These are phyloP conservation scores for Lepeophtheirus nordmannii DNA, from an alignment of 2,888 invertebrate genomes.

Conservation along the genomic window DNA sequence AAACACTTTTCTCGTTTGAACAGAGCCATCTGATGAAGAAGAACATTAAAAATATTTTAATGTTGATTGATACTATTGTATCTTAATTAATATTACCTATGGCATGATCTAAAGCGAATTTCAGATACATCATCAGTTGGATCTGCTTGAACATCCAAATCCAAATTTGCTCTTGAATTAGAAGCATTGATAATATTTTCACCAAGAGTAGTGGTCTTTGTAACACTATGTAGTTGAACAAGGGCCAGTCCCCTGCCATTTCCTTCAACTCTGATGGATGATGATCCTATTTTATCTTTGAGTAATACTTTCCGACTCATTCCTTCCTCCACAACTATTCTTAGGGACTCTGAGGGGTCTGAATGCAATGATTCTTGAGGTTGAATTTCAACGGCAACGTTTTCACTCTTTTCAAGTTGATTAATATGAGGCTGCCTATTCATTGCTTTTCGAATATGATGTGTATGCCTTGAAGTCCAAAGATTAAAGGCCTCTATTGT, in stretches of 20 bases:
- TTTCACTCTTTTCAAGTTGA: not conserved
- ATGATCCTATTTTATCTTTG: too few relatives aligned
- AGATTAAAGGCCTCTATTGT: not conserved
- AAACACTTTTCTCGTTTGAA: not conserved
- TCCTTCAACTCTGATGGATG: not conserved
- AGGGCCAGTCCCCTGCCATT: not conserved
- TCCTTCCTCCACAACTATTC: not conserved
- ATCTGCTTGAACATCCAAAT: not conserved
- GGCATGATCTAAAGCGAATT: not conserved
- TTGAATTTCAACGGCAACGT: not conserved
- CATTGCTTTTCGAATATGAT: not conserved
- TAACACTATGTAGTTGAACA: not conserved
- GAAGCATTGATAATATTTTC: not conserved
- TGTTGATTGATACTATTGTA: not conserved
- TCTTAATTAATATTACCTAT: not conserved
- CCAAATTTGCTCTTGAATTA: not conserved
- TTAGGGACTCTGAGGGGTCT: not conserved
- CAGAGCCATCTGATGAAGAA: conserved; percentile 17
- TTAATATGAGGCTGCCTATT: too few relatives aligned
- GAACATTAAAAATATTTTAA: too few relatives aligned
- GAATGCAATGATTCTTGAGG: too few relatives aligned
- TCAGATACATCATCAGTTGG: not conserved
- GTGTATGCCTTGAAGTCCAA: not conserved
- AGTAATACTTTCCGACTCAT: not conserved
- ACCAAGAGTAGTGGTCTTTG: not conserved